Percentiles rank a stretch among this genome's conserved stretches.
Evolutionary conservation across 2,113 vertebrate genomes (phyloP).

Genomic region (Rissa tridactyla): DNA sequence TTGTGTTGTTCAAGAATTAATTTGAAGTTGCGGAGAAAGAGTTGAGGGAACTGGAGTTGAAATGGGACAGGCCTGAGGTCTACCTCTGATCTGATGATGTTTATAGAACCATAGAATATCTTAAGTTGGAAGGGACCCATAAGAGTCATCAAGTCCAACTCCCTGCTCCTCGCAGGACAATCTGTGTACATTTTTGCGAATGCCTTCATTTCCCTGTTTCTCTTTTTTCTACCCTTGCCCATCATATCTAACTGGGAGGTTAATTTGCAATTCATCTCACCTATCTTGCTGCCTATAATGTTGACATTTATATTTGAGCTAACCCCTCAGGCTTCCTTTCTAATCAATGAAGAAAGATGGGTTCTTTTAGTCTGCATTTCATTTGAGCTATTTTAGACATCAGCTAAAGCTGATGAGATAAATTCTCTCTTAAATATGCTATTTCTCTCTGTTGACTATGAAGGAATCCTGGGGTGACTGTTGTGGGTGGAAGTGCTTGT

Average conservation of each 20-base stretch:
- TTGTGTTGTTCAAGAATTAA: background rate
- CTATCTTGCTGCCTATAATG: conserved; percentile 15
- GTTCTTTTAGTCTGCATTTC: conserved; percentile 36
- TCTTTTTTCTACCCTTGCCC: background rate
- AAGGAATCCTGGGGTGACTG: background rate
- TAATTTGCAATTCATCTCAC: conserved; percentile 48
- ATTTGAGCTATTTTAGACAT: conserved; percentile 52
- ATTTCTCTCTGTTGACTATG: conserved; percentile 11
- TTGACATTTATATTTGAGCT: conserved; percentile 43
- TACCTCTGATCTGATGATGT: background rate
- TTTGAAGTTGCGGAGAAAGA: background rate
- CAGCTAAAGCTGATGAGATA: conserved; percentile 21
- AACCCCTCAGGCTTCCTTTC: conserved; percentile 51
- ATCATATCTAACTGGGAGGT: background rate
- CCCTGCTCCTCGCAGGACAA: background rate
- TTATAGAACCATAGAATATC: background rate
- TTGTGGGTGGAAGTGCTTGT: background rate
- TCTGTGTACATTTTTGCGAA: background rate
- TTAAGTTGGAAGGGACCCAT: background rate
- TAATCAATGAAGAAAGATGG: conserved; percentile 54
- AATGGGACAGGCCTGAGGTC: background rate
- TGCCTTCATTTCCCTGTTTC: background rate
- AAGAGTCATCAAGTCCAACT: background rate
- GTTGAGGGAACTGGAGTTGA: background rate
- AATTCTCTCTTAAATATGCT: conserved; percentile 24